Conservation (phyloP, 2,113 vertebrate species). For the Uropsilus gracilis region DNA sequence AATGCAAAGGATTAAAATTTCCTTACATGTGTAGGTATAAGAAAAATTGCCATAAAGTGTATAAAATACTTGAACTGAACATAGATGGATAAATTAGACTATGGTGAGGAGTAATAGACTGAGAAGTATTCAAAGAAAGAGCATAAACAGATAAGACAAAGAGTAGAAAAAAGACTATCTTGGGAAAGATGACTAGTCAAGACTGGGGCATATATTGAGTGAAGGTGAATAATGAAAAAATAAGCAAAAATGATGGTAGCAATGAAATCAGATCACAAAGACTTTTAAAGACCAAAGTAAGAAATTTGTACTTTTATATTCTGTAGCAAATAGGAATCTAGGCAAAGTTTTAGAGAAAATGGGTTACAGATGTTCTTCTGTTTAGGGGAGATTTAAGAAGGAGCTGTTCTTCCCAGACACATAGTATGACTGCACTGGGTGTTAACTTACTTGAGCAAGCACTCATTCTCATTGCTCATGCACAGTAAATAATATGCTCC, state of each 20-base stretch:
- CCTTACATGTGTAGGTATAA: background rate
- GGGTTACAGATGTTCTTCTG: background rate
- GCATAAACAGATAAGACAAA: background rate
- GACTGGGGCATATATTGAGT: background rate
- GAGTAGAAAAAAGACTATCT: slow-evolving; percentile 12
- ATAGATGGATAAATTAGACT: background rate
- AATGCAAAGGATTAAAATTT: slow-evolving; percentile 33
- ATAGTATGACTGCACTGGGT: background rate
- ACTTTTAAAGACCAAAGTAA: background rate
- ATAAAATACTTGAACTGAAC: background rate
- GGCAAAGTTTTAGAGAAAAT: slow-evolving; percentile 7
- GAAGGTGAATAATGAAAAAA: background rate
- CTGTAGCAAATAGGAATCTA: background rate
- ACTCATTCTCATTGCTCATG: background rate
- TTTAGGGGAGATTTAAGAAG: background rate
- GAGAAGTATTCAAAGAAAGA: background rate
- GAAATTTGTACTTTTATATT: slow-evolving; percentile 22
- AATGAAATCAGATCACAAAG: background rate
- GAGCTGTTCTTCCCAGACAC: background rate
- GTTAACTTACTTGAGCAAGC: background rate
- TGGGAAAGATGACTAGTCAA: background rate
- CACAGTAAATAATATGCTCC: background rate
- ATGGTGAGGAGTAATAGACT: background rate
- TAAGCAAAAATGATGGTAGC: background rate
- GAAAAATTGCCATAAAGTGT: background rate